Evolutionary conservation across 2,888 invertebrate genomes (phyloP).

Genomic region (Temnothorax unifasciatus): DNA sequence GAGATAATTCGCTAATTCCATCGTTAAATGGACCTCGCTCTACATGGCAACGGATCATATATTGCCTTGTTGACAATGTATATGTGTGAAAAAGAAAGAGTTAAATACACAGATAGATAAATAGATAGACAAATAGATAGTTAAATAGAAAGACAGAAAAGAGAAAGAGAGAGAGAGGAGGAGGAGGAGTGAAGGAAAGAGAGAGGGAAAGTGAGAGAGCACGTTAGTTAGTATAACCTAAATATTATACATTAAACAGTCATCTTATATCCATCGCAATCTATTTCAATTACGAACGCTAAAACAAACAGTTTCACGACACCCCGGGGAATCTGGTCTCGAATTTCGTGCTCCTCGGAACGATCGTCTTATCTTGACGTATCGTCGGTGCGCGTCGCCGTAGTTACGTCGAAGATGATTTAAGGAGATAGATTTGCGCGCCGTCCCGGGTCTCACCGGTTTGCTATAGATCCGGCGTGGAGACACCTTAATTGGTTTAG

Average conservation of each 20-base stretch:
- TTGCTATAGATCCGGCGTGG: constrained; percentile 10
- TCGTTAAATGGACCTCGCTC: constrained; percentile 16
- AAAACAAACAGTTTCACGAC: constrained; percentile 59
- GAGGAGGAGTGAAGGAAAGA: background rate
- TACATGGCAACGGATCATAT: background rate
- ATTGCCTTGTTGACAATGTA: background rate
- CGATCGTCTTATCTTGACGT: constrained; percentile 59
- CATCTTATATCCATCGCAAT: constrained; percentile 51
- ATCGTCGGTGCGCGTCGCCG: constrained; percentile 34
- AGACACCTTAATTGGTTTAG: constrained; percentile 69
- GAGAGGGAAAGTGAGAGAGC: background rate
- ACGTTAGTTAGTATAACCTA: constrained; percentile 30
- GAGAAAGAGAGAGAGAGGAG: background rate
- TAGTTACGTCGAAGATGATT: constrained; percentile 70
- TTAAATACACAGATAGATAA: background rate
- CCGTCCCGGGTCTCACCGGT: constrained; percentile 26
- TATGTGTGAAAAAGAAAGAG: background rate
- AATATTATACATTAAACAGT: constrained; percentile 49
- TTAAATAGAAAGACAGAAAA: background rate
- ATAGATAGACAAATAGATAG: background rate
- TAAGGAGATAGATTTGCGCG: constrained; percentile 67
- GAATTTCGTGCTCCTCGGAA: constrained; percentile 52
- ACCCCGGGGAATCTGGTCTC: constrained; percentile 51
- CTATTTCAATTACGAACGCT: constrained; percentile 57
- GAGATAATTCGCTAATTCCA: constrained; percentile 27